Conservation (phyloP, 2,113 vertebrate species). For the Tiliqua scincoides region DNA sequence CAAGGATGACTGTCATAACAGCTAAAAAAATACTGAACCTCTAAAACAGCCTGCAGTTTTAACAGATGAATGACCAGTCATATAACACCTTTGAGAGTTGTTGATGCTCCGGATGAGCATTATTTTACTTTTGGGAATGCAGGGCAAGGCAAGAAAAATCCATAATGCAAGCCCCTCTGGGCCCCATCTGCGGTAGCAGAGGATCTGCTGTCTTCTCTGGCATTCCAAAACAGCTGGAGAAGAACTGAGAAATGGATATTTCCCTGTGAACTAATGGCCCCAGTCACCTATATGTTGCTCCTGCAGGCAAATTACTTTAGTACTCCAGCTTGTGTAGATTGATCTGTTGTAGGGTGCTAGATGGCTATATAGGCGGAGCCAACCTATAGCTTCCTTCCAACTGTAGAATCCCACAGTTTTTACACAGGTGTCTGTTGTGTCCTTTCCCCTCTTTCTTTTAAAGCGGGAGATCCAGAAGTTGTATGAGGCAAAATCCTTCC, state of each 20-base stretch:
- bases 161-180: background rate
- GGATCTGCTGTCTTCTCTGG: background rate
- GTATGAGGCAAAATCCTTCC: conserved; percentile 94
- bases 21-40: background rate
- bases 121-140: no score
- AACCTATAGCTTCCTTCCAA: background rate
- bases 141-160: no score
- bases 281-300: no score
- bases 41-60: background rate
- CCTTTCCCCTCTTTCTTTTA: conserved; percentile 40
- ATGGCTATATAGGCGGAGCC: no score
- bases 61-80: background rate
- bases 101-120: no score
- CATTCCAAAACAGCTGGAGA: background rate
- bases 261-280: no score
- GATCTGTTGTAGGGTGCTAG: no score
- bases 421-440: background rate
- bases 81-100: no score
- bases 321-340: no score
- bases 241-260: no score
- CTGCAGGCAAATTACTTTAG: no score
- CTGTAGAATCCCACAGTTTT: background rate
- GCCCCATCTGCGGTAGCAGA: background rate
- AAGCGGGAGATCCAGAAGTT: conserved; percentile 97
- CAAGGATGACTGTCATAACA: background rate